Evolutionary conservation across 2,797 vertebrate genomes (phyloP).

Genomic region (Lithobates pipiens): DNA sequence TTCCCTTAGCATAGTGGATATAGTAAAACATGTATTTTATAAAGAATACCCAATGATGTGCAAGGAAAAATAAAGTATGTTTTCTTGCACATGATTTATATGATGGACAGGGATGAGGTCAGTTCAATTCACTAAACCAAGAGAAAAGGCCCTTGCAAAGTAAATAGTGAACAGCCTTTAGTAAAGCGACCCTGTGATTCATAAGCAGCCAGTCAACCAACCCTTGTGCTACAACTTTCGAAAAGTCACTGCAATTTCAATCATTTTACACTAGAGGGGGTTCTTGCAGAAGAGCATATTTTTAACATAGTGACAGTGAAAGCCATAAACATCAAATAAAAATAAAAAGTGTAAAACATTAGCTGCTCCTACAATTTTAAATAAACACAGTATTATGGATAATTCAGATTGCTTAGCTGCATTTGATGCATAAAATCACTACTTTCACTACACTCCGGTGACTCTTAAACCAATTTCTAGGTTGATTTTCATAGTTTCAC

Average conservation of each 20-base stretch:
- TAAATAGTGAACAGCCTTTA: too few species aligned
- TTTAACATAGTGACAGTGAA: background rate
- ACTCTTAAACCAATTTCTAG: constrained; percentile 34
- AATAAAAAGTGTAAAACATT: background rate
- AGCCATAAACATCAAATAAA: background rate
- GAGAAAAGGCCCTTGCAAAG: too few species aligned
- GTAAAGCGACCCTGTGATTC: too few species aligned
- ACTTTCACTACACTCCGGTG: background rate
- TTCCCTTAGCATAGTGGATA: too few species aligned
- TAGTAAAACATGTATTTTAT: too few species aligned
- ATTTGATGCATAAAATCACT: constrained; percentile 27
- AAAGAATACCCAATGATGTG: too few species aligned
- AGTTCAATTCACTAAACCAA: too few species aligned
- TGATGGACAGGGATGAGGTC: too few species aligned
- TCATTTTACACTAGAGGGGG: constrained; percentile 49
- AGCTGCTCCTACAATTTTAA: background rate
- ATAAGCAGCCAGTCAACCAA: background rate
- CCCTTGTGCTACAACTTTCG: background rate
- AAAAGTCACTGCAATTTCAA: background rate
- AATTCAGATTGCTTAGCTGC: constrained; percentile 1
- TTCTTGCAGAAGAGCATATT: background rate
- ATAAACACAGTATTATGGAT: constrained; percentile 4
- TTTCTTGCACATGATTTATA: too few species aligned
- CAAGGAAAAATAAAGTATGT: too few species aligned
- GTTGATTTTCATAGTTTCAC: constrained; percentile 35